Conservation (phyloP, 2,113 vertebrate genomes). For the Microcebus griseorufus region DNA sequence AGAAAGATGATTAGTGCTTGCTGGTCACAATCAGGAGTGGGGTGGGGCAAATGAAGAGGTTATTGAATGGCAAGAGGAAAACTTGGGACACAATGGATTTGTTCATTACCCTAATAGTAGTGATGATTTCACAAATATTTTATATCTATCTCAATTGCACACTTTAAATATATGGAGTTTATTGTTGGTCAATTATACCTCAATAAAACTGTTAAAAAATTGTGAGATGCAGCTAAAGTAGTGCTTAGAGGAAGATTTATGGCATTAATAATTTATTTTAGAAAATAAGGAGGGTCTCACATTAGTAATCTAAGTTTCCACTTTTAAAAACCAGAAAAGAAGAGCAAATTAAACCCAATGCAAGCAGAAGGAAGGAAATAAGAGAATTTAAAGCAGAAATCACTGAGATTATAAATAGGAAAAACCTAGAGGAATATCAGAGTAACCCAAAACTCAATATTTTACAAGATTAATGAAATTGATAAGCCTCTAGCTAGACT, state of each 20-base stretch:
- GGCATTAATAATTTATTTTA: not conserved
- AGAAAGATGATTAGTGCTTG: not conserved
- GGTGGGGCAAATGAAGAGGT: not conserved
- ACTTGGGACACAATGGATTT: not conserved
- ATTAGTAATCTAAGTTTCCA: not conserved
- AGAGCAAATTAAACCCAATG: not conserved
- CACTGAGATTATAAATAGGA: not conserved
- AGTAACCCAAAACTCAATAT: not conserved
- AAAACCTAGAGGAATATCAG: not conserved
- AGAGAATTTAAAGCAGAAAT: not conserved
- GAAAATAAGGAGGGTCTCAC: not conserved
- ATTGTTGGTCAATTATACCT: not conserved
- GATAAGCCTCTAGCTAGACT: not conserved
- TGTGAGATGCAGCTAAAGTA: not conserved
- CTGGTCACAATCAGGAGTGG: not conserved
- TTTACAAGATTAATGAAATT: not conserved
- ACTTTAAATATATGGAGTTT: not conserved
- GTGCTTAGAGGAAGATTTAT: not conserved
- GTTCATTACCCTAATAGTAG: not conserved
- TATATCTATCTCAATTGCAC: not conserved
- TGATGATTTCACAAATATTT: not conserved
- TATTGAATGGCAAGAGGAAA: not conserved
- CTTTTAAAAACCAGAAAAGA: not conserved
- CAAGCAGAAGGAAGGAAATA: not conserved
- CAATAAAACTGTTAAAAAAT: not conserved